Evolutionary conservation across 2,888 invertebrate genomes (phyloP), one percentile per base, ranked within the genome.

Genomic region (Ornithoptera priamus): DNA sequence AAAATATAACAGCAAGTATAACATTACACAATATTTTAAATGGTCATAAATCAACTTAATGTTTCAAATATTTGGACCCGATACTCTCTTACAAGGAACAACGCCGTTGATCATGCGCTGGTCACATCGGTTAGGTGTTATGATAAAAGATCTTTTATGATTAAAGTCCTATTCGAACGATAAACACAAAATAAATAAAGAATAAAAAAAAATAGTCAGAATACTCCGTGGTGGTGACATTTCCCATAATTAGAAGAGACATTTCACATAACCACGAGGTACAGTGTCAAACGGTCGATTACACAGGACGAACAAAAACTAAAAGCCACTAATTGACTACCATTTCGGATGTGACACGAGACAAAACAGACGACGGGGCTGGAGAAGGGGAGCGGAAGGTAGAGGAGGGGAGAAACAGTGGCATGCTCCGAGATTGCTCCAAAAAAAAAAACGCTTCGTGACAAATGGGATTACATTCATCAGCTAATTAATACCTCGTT

Each of bases 281-380:
- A 72, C 73, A 70, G 71, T 71, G 78, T 78, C 80, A 76, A 81
- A 78, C 77, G 77, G 73, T 73, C 78, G 77, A 78, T 81, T 79
- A 81, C 77, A 78, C 74, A 75, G 72, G 73, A 72, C 73, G 74
- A 76, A 78, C 69, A 75, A 78, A 76, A 76, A 80, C 76, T 78
- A 76, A 79, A 80, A 77, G 78, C 72, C 76, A 74, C 80, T 82
- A 81, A 83, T 81, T 82, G 81, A 80, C 78, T 77, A 74, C 75
- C 72, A 75, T 76, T 72, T 73, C 75, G 75, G 78, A 78, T 74
- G 77, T 76, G 81, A 81, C 82, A 78, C 78, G 76, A 79, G 76
- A 78, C 76, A 78, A 77, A 77, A 74, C 78, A 79, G 77, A 80
- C 72, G 77, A 76, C 70, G 74, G 20, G 53, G 18, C 5, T 46